phyloP scores from a whole-genome alignment of 2,113 vertebrate species.

The Athene cunicularia region DNA sequence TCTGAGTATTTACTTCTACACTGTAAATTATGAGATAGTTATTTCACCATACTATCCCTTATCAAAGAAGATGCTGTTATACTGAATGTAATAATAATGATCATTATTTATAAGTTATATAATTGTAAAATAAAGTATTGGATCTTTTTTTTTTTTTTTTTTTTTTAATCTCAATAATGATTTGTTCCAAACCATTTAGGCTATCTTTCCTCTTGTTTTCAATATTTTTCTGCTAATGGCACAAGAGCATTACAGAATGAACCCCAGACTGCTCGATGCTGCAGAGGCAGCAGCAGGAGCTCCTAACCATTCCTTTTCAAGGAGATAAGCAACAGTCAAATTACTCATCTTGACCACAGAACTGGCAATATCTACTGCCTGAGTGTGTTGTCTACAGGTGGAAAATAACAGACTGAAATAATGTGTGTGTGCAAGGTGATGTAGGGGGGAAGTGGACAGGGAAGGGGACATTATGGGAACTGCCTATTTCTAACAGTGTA shows the following conservation, averaged over 20 bases:
- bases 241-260: neutral
- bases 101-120: neutral
- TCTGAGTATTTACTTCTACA: neutral
- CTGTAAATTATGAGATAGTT: neutral
- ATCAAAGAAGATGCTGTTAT: neutral
- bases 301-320: neutral
- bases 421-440: too few relatives aligned
- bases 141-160: accelerated
- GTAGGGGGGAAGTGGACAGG: neutral
- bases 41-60: neutral
- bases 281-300: neutral
- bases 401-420: neutral
- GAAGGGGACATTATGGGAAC: neutral
- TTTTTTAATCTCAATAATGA: neutral
- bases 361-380: neutral
- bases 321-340: neutral
- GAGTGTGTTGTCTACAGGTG: neutral
- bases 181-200: neutral
- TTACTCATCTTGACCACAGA: neutral
- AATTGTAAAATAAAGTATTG: neutral
- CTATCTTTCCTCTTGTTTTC: neutral
- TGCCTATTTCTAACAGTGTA: accelerated
- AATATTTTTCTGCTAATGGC: neutral
- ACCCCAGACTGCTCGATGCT: neutral
- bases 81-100: neutral